A percentile compares a stretch with the other conserved stretches of the same genome.
Evolutionary conservation across 2,797 vertebrate genomes (phyloP).

Genomic region (Peromyscus aztecus): DNA sequence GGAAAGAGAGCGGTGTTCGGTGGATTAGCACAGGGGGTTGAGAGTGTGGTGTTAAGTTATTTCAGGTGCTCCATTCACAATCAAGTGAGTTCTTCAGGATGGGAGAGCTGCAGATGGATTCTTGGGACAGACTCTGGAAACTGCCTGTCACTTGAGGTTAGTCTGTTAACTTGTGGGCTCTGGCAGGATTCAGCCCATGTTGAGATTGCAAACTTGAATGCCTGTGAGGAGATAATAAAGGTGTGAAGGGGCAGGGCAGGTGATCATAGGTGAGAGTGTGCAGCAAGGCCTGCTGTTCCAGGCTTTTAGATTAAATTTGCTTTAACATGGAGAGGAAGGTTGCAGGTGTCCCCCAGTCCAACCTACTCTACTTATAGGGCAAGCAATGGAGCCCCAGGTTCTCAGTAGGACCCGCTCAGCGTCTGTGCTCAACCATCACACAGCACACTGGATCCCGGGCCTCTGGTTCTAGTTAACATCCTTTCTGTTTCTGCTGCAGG

Average conservation of each 20-base stretch:
- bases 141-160: not conserved
- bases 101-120: slow-evolving; percentile 60
- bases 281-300: not conserved
- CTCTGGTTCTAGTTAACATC: fast-evolving
- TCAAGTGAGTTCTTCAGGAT: slow-evolving; percentile 55
- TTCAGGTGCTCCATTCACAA: slow-evolving; percentile 63
- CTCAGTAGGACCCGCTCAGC: too few relatives aligned
- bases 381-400: not conserved
- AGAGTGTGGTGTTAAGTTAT: slow-evolving; percentile 1
- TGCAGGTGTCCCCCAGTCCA: not conserved
- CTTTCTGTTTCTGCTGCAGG: too few relatives aligned
- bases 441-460: not conserved
- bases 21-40: not conserved
- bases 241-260: not conserved
- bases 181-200: slow-evolving; percentile 17
- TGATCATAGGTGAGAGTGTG: fast-evolving
- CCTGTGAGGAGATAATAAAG: not conserved
- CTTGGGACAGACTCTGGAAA: not conserved
- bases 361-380: not conserved
- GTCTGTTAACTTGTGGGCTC: not conserved
- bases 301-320: not conserved
- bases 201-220: not conserved
- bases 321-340: not conserved
- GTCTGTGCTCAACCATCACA: not conserved
- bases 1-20: not conserved